Evolutionary conservation across 2,797 vertebrate genomes (phyloP), one percentile per base, ranked within the genome.

Genomic region (Sebastes trivittatus): DNA sequence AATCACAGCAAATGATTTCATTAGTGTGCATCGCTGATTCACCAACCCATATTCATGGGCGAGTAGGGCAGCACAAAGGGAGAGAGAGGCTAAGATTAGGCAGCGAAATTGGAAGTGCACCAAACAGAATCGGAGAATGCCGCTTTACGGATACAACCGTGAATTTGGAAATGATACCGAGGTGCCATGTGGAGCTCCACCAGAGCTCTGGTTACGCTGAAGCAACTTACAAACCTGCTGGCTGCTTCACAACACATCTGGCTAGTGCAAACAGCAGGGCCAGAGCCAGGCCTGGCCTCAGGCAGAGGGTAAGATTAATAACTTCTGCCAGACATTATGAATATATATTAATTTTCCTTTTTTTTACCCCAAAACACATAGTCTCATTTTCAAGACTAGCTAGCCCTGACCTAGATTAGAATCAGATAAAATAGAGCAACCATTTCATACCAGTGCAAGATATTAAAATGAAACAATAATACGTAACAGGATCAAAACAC

Each of bases 1-100:
- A 93, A 92, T 95, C 94, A 91, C 81, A 78, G 85, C 79, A 88
- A 92, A 87, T 93, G 81, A 92, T 93, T 93, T 94, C 84, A 89
- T 94, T 89, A 83, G 86, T 20, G 84, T 88, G 87, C 89, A 86
- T 84, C 80, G 60, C 81, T 83, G 87, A 87, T 91, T 93, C 90
- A 84, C 72, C 81, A 72, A 72, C 86, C 67, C 82, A 82, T 85
- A 87, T 91, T 88, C 65, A 91, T 71, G 81, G 85, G 77, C 30
- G 42, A 89, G 70, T 11, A 77, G 83, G 77, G 79, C 52, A 18
- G 56, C 77, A 85, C 82, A 88, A 89, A 88, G 80, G 55, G 59
- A 85, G 75, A 68, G 76, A 62, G 65, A 69, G 74, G 70, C 85
- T 72, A 55, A 87, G 87, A 93, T 93, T 90, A 91, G 87, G 80